Evolutionary conservation across 2,797 vertebrate species (phyloP).

Genomic region (Centroberyx gerrardi): DNA sequence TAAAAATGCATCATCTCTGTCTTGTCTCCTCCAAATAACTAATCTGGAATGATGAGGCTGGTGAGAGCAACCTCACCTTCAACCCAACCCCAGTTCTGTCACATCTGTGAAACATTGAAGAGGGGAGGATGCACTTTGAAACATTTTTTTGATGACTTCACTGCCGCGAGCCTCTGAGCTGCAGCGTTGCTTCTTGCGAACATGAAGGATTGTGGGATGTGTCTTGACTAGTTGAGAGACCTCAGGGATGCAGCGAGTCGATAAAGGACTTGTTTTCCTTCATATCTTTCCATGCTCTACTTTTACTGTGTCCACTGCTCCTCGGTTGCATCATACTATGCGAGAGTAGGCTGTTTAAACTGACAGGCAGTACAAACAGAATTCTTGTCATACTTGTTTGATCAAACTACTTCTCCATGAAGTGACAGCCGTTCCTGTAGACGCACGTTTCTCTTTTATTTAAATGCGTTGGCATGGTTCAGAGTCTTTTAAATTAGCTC

Average conservation of each 20-base stretch:
- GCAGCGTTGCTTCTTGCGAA: neutral
- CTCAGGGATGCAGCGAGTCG: neutral
- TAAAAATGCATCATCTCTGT: conserved; percentile 55
- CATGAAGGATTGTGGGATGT: neutral
- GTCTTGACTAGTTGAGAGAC: conserved; percentile 15
- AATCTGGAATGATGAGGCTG: conserved; percentile 33
- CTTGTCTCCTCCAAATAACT: conserved; percentile 39
- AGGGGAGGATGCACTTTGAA: neutral
- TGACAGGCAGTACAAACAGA: neutral
- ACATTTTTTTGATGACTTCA: neutral
- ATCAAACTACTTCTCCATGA: no score
- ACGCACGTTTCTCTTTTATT: neutral
- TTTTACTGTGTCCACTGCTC: conserved; percentile 4
- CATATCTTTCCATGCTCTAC: conserved; percentile 4
- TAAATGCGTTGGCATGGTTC: neutral
- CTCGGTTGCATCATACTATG: neutral
- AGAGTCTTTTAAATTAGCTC: neutral
- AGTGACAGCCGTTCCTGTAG: no score
- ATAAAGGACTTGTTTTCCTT: conserved; percentile 31
- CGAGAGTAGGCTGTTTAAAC: neutral
- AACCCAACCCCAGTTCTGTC: conserved; percentile 10
- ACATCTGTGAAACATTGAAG: conserved; percentile 12
- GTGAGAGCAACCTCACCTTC: conserved; percentile 21
- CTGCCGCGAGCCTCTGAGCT: neutral
- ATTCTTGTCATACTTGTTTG: neutral